These are phyloP conservation scores for Drosophila nr. fundita DNA, from an alignment of 2,888 invertebrate genomes.

Conservation along the genomic window DNA sequence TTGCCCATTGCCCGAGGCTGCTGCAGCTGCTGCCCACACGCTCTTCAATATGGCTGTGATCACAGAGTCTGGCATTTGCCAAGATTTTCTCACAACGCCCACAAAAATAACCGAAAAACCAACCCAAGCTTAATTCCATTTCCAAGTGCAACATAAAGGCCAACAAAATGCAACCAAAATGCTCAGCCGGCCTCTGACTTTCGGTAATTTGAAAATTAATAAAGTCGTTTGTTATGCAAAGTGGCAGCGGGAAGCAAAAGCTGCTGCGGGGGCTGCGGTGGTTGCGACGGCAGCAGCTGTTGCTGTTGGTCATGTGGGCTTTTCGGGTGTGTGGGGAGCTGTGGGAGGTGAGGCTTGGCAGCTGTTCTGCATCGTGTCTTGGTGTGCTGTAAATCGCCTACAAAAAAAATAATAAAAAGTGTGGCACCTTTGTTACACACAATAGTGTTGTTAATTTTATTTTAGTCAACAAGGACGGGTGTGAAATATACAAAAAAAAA, in stretches of 20 bases:
- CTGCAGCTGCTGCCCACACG: constrained; percentile 71
- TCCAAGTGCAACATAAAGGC: constrained; percentile 74
- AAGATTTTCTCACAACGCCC: constrained; percentile 79
- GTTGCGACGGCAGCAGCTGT: constrained; percentile 19
- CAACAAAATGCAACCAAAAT: constrained; percentile 69
- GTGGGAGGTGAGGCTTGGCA: constrained; percentile 61
- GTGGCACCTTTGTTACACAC: constrained; percentile 46
- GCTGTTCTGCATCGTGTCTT: constrained; percentile 56
- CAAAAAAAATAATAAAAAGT: constrained; percentile 14
- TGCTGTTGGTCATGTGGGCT: constrained; percentile 32
- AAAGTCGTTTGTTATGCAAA: constrained; percentile 81
- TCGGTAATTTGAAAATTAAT: constrained; percentile 79
- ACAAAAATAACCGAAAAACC: constrained; percentile 43
- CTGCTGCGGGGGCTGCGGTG: constrained; percentile 24
- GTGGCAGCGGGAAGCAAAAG: constrained; percentile 67
- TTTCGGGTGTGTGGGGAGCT: constrained; percentile 51
- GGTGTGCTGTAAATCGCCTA: constrained; percentile 57
- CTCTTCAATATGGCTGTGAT: constrained; percentile 40
- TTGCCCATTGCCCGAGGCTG: constrained; percentile 39
- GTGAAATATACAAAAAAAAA: background rate
- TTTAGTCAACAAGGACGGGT: background rate
- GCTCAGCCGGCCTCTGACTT: constrained; percentile 79
- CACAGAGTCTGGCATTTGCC: constrained; percentile 66
- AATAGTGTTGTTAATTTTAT: constrained; percentile 6
- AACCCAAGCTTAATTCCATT: constrained; percentile 57